Percentiles rank a stretch among this genome's conserved stretches.
phyloP scores from a whole-genome alignment of 1,140 invertebrate species.

The Octopus bimaculoides region DNA sequence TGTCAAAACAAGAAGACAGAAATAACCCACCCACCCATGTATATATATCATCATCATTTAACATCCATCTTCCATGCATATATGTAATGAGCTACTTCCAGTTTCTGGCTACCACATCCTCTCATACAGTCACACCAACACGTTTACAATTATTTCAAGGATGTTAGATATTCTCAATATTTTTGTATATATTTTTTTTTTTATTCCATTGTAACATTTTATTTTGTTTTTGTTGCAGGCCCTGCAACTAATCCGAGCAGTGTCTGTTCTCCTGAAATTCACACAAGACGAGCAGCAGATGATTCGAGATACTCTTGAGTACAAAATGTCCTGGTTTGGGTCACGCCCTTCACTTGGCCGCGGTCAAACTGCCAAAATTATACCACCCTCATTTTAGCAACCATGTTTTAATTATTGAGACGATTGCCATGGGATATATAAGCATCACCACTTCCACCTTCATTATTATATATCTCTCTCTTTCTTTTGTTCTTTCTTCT shows the following conservation, averaged over 20 bases:
- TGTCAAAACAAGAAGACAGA: too few species aligned
- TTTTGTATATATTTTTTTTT: too few species aligned
- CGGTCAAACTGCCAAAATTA: slow-evolving; percentile 63
- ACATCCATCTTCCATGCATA: too few species aligned
- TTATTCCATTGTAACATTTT: neutral
- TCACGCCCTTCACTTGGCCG: slow-evolving; percentile 64
- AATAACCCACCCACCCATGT: too few species aligned
- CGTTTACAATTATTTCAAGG: too few species aligned
- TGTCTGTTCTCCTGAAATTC: slow-evolving; percentile 79
- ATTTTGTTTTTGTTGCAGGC: slow-evolving; percentile 65
- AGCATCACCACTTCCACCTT: neutral
- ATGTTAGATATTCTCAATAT: too few species aligned
- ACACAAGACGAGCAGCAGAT: slow-evolving; percentile 82
- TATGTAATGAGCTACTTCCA: too few species aligned
- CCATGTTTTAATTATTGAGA: neutral
- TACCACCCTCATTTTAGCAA: slow-evolving; percentile 40
- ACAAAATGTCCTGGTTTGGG: slow-evolving; percentile 85
- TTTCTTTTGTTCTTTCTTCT: neutral
- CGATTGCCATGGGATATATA: slow-evolving; percentile 6
- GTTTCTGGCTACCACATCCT: too few species aligned
- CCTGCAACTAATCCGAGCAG: slow-evolving; percentile 82
- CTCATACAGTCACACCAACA: too few species aligned
- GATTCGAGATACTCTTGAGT: slow-evolving; percentile 82
- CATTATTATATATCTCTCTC: neutral
- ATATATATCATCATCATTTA: too few species aligned